Base-by-base conservation (phyloP, 2,888 invertebrate genomes). In the Cremastinae sp. region DNA sequence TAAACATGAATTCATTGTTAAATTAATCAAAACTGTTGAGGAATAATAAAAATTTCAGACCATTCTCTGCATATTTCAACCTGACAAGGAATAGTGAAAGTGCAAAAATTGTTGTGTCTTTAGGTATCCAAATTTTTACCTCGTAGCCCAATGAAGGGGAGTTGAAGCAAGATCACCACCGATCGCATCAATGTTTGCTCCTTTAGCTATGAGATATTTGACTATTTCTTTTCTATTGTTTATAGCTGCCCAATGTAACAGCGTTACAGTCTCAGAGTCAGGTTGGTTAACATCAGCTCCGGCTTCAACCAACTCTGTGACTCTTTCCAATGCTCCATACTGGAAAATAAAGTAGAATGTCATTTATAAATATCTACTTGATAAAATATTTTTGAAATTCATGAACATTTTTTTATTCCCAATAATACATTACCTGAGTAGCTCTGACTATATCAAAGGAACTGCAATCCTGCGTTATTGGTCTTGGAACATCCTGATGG, bases 161-260 rank as follows among this genome's bases (percentile, higher is more conserved):
- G 99, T 98, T 1, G 99, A 97, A 86, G 95, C 94, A 75, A 99
- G 91, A 90, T 98, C 98, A 28, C 99, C 99, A 37, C 99, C 99
- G 71, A 98, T 92, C 0, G 96, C 96, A 91, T 99, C 98, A 1
- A 99, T 95, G 75, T 94, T 92, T 12, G 96, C 96, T 61, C 96
- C 98, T 87, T 95, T 95, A 74, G 94, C 93, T 80, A 98, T 92
- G 84, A 96, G 95, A 90, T 95, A 98, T 85, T 94, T 94, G 72
- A 98, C 96, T 83, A 99, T 96, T 84, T 98, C 97, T 81, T 94
- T 93, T 70, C 98, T 93, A 91, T 99, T 99, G 90, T 99, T 99
- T 87, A 99, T 99, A 14, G 99, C 96, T 41, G 99, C 99, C 99
- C 99, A 99, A 90, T 99, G 99, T n/a, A 99, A 91, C 61, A 99